These are phyloP conservation scores for Trinorchestia longiramus DNA, from an alignment of 1,140 invertebrate genomes.

Conservation along the genomic window DNA sequence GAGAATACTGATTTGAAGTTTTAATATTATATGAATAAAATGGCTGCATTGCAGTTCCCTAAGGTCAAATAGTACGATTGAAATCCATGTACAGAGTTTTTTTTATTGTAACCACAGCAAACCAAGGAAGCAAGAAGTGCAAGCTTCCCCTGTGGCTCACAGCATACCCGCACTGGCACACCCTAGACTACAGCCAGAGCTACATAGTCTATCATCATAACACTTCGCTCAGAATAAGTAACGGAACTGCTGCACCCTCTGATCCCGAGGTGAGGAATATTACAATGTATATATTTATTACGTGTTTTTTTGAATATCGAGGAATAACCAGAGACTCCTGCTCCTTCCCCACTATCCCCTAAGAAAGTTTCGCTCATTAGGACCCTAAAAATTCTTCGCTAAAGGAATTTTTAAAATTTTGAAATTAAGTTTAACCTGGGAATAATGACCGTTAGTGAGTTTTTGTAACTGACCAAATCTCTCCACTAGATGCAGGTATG, in stretches of 20 bases:
- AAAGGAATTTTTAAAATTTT: too few relatives aligned
- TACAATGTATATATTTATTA: neutral
- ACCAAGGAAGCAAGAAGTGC: constrained; percentile 70
- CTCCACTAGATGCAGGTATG: too few relatives aligned
- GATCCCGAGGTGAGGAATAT: constrained; percentile 59
- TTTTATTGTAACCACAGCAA: constrained; percentile 43
- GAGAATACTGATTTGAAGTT: neutral
- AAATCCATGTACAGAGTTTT: neutral
- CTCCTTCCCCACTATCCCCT: too few relatives aligned
- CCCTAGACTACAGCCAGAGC: constrained; percentile 79
- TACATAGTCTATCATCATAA: constrained; percentile 70
- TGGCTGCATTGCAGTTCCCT: too few relatives aligned
- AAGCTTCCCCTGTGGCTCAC: constrained; percentile 83
- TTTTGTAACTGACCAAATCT: too few relatives aligned
- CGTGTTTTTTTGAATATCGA: neutral
- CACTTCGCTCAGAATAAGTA: constrained; percentile 63
- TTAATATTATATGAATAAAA: neutral
- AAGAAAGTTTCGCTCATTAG: too few relatives aligned
- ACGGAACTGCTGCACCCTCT: constrained; percentile 61
- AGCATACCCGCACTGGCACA: constrained; percentile 83
- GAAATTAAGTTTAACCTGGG: too few relatives aligned
- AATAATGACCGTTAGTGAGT: too few relatives aligned
- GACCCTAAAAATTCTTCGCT: too few relatives aligned
- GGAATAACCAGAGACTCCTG: too few relatives aligned
- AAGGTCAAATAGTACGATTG: neutral